These are phyloP conservation scores for Muntiacus muntjak DNA, from an alignment of 2,113 vertebrate genomes.

Conservation along the genomic window DNA sequence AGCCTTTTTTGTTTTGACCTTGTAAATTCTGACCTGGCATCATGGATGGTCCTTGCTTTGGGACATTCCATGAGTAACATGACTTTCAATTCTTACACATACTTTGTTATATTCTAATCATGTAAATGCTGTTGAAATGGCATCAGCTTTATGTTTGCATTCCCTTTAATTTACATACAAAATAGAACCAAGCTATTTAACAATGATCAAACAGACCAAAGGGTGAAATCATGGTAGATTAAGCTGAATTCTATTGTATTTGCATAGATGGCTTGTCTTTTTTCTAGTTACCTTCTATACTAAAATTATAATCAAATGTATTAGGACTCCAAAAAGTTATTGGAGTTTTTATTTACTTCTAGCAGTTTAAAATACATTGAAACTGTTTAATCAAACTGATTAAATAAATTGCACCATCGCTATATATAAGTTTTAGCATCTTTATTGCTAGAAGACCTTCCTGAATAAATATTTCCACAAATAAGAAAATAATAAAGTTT, in stretches of 20 bases:
- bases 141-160: background rate
- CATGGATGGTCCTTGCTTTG: background rate
- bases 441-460: constrained; percentile 39
- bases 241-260: background rate
- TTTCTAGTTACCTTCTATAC: background rate
- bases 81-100: background rate
- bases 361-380: background rate
- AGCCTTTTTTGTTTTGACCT: background rate
- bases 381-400: constrained; percentile 5
- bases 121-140: background rate
- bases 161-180: constrained; percentile 12
- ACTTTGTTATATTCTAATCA: background rate
- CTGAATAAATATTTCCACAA: constrained; percentile 25
- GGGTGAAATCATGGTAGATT: background rate
- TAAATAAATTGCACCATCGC: background rate
- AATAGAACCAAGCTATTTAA: constrained; percentile 14
- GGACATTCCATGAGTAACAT: background rate
- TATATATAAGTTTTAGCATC: background rate
- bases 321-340: background rate
- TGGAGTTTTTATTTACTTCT: background rate
- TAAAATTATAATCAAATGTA: constrained; percentile 38
- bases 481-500: constrained; percentile 37
- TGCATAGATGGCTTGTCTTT: background rate
- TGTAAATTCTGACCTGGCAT: background rate
- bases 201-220: background rate